Base-by-base conservation (phyloP, 2,888 invertebrate genomes). In the Drosophila nr. medialis region DNA sequence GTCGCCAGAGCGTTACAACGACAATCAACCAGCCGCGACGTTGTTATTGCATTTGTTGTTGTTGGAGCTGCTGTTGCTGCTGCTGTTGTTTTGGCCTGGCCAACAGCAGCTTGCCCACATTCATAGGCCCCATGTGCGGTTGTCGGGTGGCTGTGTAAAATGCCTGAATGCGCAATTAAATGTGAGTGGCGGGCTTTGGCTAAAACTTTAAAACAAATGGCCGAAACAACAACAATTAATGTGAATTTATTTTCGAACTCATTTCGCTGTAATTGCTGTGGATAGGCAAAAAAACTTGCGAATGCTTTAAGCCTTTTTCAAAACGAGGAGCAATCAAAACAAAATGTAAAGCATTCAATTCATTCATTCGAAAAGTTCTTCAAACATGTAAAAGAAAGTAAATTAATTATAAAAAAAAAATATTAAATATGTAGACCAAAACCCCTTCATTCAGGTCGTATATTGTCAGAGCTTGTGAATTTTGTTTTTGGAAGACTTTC, bases 201-300 rank as follows among this genome's bases (percentile, higher is more conserved):
- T 51, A 24, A 67, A 81, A 82, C 84, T 84, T 84, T 86, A 82
- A 85, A 86, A 83, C 78, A 83, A 86, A 84, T 83, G 68, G 80
- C 81, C 80, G 50, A 77, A 80, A 75, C 80, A 78, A 81, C 81
- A 83, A 80, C 81, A 86, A 86, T 86, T 85, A 88, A 85, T 83
- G 81, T 71, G 82, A 77, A 87, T 86, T 86, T 86, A 86, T 86
- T 86, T 82, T 76, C 84, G 71, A 79, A 76, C 86, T 82, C 85
- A 87, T 86, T 86, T 86, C 77, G 84, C 83, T 78, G 81, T 85
- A 84, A 85, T 86, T 84, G 86, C 86, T 56, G 55, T 59, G 70
- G 68, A 67, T 75, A 66, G 63, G 50, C 50, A 78, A 70, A 63
- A 51, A 49, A 40, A 24, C n/a, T 27, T 30, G 32, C 64, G 21